These are phyloP conservation scores for Nipponacmea schrenckii DNA, from an alignment of 2,888 invertebrate species.

Conservation along the genomic window DNA sequence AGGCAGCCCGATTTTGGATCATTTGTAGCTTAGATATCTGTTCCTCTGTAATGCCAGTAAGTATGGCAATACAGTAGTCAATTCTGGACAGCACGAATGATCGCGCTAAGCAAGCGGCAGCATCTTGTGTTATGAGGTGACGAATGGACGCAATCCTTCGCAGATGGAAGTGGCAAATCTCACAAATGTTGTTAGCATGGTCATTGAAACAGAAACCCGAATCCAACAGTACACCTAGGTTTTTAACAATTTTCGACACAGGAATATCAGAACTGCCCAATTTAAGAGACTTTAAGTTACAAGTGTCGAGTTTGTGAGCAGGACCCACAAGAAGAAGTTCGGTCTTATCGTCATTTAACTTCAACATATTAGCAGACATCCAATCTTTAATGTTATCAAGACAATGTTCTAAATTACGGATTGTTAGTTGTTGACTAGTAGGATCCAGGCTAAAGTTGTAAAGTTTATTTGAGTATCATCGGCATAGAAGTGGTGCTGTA, in stretches of 20 bases:
- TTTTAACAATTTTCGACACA: background rate
- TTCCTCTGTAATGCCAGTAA: slow-evolving; percentile 1
- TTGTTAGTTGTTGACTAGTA: too few species aligned
- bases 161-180: slow-evolving; percentile 4
- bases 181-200: too few species aligned
- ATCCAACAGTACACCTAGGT: background rate
- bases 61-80: background rate
- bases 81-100: background rate
- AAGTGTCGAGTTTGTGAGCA: background rate
- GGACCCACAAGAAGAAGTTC: background rate
- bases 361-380: background rate
- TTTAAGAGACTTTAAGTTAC: background rate
- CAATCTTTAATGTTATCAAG: too few species aligned
- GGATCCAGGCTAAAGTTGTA: too few species aligned
- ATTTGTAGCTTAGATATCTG: slow-evolving; percentile 1
- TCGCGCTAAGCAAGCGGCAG: slow-evolving; percentile 2
- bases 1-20: background rate
- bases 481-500: too few species aligned
- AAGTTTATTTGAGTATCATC: too few species aligned
- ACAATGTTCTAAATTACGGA: too few species aligned
- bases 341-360: background rate
- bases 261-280: background rate
- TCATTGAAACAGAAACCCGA: too few species aligned
- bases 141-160: slow-evolving; percentile 6
- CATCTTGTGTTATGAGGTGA: slow-evolving; percentile 5